Conservation (phyloP, 2,888 invertebrate genomes). For the Drosophila seclusa region DNA sequence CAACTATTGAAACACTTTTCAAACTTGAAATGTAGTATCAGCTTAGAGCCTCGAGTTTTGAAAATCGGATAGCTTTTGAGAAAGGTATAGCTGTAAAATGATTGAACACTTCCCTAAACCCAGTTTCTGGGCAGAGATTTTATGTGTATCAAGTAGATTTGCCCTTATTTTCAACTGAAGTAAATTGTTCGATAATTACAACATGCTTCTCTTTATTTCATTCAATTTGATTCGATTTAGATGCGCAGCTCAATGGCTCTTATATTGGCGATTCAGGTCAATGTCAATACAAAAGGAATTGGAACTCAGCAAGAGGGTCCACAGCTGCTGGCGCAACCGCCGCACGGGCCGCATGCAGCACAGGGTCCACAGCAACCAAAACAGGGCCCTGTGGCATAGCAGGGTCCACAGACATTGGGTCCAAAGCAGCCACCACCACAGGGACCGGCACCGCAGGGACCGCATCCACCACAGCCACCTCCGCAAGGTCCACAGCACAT, state of each 20-base stretch:
- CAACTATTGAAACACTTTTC: too few relatives aligned
- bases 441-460: slow-evolving; percentile 28
- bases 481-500: slow-evolving; percentile 58
- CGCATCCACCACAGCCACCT: slow-evolving; percentile 16
- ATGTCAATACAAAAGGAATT: neutral
- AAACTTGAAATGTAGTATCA: too few relatives aligned
- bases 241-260: neutral
- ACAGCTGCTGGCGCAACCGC: slow-evolving; percentile 40
- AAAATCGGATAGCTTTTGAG: too few relatives aligned
- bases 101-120: neutral
- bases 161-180: neutral
- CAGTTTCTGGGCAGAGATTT: neutral
- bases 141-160: neutral
- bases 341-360: slow-evolving; percentile 41
- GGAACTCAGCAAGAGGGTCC: slow-evolving; percentile 42
- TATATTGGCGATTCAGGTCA: neutral
- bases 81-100: too few relatives aligned
- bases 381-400: slow-evolving; percentile 39
- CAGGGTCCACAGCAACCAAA: slow-evolving; percentile 49
- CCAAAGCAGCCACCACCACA: slow-evolving; percentile 46
- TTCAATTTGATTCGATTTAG: neutral
- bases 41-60: too few relatives aligned
- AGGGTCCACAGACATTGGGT: slow-evolving; percentile 49
- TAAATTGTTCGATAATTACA: neutral
- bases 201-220: neutral